phyloP scores from a whole-genome alignment of 1,140 invertebrate species.

The Temnothorax longispinosus region DNA sequence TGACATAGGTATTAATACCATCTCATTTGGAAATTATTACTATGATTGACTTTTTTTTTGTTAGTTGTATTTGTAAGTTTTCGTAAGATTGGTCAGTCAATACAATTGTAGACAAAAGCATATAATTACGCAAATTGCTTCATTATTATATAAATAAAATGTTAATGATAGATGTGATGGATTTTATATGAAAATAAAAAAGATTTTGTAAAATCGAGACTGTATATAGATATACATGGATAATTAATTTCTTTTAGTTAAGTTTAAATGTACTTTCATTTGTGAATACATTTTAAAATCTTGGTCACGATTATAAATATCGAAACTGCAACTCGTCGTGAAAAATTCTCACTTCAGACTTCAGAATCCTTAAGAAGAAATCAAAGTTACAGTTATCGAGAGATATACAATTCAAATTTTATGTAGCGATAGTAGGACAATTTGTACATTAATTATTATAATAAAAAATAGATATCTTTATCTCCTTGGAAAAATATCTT shows the following conservation, averaged over 20 bases:
- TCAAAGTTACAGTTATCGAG: not conserved
- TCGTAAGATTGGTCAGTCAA: not conserved
- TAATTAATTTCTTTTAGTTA: not conserved
- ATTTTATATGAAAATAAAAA: slow-evolving; percentile 19
- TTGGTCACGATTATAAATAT: not conserved
- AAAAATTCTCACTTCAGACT: not conserved
- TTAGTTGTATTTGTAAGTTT: slow-evolving; percentile 4
- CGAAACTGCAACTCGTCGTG: not conserved
- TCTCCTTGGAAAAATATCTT: slow-evolving; percentile 42
- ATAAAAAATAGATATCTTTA: slow-evolving; percentile 47
- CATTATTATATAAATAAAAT: not conserved
- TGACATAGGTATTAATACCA: not conserved
- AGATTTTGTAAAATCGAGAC: not conserved
- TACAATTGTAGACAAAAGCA: not conserved
- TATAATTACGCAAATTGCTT: not conserved
- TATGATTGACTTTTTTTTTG: not conserved
- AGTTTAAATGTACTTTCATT: slow-evolving; percentile 17
- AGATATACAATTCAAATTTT: slow-evolving; percentile 10
- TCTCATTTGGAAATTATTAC: slow-evolving; percentile 11
- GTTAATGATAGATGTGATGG: slow-evolving; percentile 9
- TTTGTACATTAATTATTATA: slow-evolving; percentile 27
- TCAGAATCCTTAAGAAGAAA: not conserved
- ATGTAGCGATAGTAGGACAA: slow-evolving; percentile 9
- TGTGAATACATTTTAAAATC: not conserved
- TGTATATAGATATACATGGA: not conserved